These are phyloP conservation scores for Taphrorychus bicolor DNA, from an alignment of 2,888 invertebrate species.

Conservation along the genomic window DNA sequence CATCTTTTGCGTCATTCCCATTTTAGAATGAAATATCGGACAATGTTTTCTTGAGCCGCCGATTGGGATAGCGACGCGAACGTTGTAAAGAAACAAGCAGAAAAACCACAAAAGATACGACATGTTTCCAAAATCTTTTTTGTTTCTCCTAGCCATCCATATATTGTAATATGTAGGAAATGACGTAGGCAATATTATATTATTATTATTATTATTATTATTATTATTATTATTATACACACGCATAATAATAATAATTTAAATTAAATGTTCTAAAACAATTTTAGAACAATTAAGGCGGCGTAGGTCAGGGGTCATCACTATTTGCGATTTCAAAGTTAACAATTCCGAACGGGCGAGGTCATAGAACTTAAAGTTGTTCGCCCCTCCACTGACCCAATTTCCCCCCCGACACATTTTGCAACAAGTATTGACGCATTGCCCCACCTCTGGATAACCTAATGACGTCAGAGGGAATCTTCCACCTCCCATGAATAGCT, in stretches of 20 bases:
- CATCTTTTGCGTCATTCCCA: constrained; percentile 53
- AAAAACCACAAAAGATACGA: no score
- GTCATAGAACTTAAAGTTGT: constrained; percentile 52
- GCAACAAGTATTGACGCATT: constrained; percentile 62
- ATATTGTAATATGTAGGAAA: no score
- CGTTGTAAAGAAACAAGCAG: no score
- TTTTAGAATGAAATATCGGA: constrained; percentile 69
- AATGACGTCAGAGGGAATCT: constrained; percentile 57
- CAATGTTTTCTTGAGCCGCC: constrained; percentile 10
- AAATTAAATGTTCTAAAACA: no score
- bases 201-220: no score
- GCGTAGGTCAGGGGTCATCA: no score
- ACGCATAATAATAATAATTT: no score
- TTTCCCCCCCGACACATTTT: constrained; percentile 60
- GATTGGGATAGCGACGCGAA: background rate
- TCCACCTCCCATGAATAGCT: constrained; percentile 9
- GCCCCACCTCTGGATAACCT: constrained; percentile 50
- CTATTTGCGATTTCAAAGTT: constrained; percentile 1
- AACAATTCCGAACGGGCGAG: constrained; percentile 55
- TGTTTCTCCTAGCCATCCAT: no score
- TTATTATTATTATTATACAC: no score
- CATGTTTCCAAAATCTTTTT: no score
- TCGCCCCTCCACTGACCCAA: constrained; percentile 55
- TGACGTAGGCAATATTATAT: no score
- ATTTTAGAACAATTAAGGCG: no score